Evolutionary conservation across 1,140 invertebrate genomes (phyloP).

Genomic region (Augochlora pura): DNA sequence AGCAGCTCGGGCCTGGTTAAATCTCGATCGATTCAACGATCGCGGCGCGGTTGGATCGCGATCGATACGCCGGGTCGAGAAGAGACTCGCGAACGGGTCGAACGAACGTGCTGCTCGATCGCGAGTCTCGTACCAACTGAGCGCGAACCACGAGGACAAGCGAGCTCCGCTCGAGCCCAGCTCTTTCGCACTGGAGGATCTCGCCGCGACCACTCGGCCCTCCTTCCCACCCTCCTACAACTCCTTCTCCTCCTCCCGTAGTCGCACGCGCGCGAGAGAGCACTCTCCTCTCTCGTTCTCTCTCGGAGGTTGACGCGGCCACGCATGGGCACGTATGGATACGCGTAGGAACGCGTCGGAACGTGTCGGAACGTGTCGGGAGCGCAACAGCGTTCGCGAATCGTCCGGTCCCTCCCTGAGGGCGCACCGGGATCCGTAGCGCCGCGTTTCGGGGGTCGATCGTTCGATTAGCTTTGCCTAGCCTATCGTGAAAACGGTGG

Average conservation of each 20-base stretch:
- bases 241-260: no score
- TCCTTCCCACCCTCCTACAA: constrained; percentile 8
- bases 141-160: constrained; percentile 62
- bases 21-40: neutral
- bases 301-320: neutral
- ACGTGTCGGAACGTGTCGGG: neutral
- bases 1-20: no score
- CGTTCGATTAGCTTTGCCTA: no score
- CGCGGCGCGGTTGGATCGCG: neutral
- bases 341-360: neutral
- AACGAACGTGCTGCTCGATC: constrained; percentile 70
- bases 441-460: no score
- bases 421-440: no score
- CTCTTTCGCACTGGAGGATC: constrained; percentile 67
- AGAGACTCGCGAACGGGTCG: constrained; percentile 24
- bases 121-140: constrained; percentile 78
- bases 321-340: neutral
- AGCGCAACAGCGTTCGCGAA: neutral
- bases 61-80: neutral
- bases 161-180: constrained; percentile 46
- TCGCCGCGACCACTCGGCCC: constrained; percentile 41
- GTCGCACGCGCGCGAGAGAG: no score
- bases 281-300: neutral
- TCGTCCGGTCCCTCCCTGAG: no score
- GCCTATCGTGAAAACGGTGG: no score